Base-by-base conservation (phyloP, 2,797 vertebrate species). In the Atherinosoma microstoma region DNA sequence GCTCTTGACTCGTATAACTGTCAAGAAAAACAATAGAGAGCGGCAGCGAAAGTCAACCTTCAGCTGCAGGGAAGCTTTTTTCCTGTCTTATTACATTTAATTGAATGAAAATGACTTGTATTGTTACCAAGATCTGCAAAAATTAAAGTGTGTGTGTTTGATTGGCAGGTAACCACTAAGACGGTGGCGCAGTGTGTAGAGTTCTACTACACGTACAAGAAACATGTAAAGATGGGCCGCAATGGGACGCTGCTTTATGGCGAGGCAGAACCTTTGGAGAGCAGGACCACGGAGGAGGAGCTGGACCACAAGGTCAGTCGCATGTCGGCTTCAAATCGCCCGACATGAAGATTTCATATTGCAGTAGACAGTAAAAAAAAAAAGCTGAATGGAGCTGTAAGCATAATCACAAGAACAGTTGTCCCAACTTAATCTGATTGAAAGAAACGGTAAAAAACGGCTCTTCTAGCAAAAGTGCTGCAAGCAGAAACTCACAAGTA, bases 191-290 rank as follows among this genome's bases (percentile, higher is more conserved):
- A 99, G 87, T 99, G 98, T 38, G 98, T 99, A 58, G 98, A 99
- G 91, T 99, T 97, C 85, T 99, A 99, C 92, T 99, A 99, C 84
- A 97, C 98, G 0, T 98, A 97, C 79, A 99, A 99, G 93, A 99
- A 97, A 76, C 97, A 98, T 73, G 96, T 98, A 84, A 99, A 99
- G 89, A 96, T 98, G 6, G 97, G 98, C 68, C 97, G 96, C 74
- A 98, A 96, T 54, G 97, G 98, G 42, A 94, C 94, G 1, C 94
- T 98, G 30, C 87, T 94, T 42, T 99, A 96, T 1, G 98, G 98
- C 6, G 97, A 98, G 73, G 83, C 94, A 24, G 97, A 97, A 73
- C 86, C 79, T 1, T 67, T 85, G 1, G 96, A 95, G 13, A 94
- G 93, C 70, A 95, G 90, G 82, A 87, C 91, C 6, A 80, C 94